These are phyloP conservation scores for Tanytarsus gracilentus DNA, from an alignment of 2,888 invertebrate genomes.

Conservation along the genomic window DNA sequence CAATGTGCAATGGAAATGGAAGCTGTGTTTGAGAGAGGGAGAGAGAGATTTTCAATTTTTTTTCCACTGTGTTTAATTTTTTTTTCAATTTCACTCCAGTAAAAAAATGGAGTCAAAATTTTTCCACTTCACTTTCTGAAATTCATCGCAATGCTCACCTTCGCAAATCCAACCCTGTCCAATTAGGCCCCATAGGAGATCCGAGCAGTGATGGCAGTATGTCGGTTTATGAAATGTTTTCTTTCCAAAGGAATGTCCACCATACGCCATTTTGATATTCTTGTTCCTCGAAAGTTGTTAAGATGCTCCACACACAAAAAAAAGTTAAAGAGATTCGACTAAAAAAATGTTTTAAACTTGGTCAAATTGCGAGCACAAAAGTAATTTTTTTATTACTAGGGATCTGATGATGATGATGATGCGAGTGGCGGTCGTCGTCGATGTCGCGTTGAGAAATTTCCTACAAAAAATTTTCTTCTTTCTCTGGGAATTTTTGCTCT, in stretches of 20 bases:
- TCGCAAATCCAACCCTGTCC: conserved; percentile 99
- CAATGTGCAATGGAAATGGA: conserved; percentile 26
- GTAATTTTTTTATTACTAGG: no score
- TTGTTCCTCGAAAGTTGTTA: neutral
- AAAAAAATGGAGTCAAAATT: conserved; percentile 22
- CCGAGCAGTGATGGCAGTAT: conserved; percentile 99
- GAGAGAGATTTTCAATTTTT: no score
- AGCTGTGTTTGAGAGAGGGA: conserved; percentile 10
- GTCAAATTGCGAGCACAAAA: no score
- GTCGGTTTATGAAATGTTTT: conserved; percentile 99
- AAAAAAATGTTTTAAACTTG: no score
- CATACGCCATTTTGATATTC: conserved; percentile 44
- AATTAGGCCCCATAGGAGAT: conserved; percentile 99
- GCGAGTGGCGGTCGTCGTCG: neutral
- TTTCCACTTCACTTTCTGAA: neutral
- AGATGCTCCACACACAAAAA: no score
- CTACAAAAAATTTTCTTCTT: neutral
- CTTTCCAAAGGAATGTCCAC: conserved; percentile 98
- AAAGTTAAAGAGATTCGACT: no score
- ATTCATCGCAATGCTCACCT: conserved; percentile 59
- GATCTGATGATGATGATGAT: neutral
- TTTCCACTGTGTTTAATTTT: conserved; percentile 2
- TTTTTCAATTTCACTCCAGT: conserved; percentile 7
- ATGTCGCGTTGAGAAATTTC: conserved; percentile 16
- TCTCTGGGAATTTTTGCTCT: neutral